These are phyloP conservation scores for Macaria liturata DNA, from an alignment of 2,888 invertebrate species.

Conservation along the genomic window DNA sequence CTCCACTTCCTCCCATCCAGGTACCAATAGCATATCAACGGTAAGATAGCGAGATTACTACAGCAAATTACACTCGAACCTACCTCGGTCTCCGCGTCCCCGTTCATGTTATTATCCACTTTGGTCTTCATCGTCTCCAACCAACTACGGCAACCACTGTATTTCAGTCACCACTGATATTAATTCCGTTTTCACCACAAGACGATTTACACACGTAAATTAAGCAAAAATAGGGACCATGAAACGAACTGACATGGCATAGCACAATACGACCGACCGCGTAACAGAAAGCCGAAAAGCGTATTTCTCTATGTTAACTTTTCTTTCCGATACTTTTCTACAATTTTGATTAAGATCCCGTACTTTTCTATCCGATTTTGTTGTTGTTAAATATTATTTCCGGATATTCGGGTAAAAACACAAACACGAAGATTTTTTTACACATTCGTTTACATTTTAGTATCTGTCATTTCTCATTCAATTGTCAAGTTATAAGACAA, in stretches of 20 bases:
- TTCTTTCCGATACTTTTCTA: slow-evolving; percentile 7
- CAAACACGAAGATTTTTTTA: slow-evolving; percentile 54
- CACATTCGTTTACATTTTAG: slow-evolving; percentile 57
- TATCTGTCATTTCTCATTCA: slow-evolving; percentile 15
- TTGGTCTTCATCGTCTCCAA: slow-evolving; percentile 84
- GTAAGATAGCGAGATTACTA: slow-evolving; percentile 20
- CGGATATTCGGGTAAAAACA: slow-evolving; percentile 57
- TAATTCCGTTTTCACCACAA: slow-evolving; percentile 54
- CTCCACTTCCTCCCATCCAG: background rate
- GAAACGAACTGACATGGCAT: slow-evolving; percentile 75
- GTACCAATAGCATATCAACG: slow-evolving; percentile 7
- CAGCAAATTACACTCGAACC: slow-evolving; percentile 46
- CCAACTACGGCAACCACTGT: slow-evolving; percentile 66
- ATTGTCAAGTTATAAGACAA: slow-evolving; percentile 29
- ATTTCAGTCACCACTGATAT: slow-evolving; percentile 64
- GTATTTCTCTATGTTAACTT: slow-evolving; percentile 14
- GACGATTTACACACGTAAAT: slow-evolving; percentile 66
- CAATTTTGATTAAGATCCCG: slow-evolving; percentile 18
- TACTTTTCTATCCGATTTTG: background rate
- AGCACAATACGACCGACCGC: slow-evolving; percentile 38
- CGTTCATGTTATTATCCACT: slow-evolving; percentile 82
- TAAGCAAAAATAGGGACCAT: slow-evolving; percentile 71
- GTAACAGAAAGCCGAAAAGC: slow-evolving; percentile 63
- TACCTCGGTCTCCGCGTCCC: slow-evolving; percentile 83
- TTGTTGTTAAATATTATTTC: slow-evolving; percentile 53